Percentiles rank a stretch among this genome's conserved stretches.
phyloP scores from a whole-genome alignment of 2,113 vertebrate genomes.

The Elaphurus davidianus region DNA sequence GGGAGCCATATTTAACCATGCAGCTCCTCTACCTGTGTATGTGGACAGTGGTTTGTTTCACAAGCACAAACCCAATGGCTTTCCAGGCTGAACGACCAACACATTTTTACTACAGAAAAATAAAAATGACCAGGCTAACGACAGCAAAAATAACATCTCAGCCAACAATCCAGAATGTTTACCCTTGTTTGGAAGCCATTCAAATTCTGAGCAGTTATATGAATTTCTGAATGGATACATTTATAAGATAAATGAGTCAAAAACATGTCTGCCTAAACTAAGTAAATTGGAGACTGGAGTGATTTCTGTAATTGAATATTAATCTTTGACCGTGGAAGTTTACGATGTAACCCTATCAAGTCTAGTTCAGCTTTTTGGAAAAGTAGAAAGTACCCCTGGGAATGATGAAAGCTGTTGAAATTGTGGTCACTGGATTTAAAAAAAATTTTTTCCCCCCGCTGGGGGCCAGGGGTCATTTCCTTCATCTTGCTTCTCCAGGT shows the following conservation, averaged over 20 bases:
- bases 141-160: background rate
- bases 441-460: background rate
- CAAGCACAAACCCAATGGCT: background rate
- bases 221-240: conserved; percentile 45
- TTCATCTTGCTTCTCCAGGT: background rate
- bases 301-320: conserved; percentile 14
- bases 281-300: background rate
- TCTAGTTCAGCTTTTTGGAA: background rate
- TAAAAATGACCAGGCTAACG: background rate
- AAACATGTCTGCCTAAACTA: background rate
- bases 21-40: too few relatives aligned
- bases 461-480: background rate
- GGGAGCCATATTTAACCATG: accelerated
- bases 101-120: background rate
- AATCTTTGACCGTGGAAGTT: background rate
- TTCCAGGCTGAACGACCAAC: background rate
- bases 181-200: conserved; percentile 27
- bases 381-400: background rate
- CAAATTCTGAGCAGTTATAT: conserved; percentile 2
- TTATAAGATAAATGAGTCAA: background rate
- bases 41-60: background rate
- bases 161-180: background rate
- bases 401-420: background rate
- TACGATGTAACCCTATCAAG: background rate
- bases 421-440: background rate